A percentile compares a stretch with the other conserved stretches of the same genome.
Conservation (phyloP, 2,797 vertebrate species). For the Psittacula derbiana region DNA sequence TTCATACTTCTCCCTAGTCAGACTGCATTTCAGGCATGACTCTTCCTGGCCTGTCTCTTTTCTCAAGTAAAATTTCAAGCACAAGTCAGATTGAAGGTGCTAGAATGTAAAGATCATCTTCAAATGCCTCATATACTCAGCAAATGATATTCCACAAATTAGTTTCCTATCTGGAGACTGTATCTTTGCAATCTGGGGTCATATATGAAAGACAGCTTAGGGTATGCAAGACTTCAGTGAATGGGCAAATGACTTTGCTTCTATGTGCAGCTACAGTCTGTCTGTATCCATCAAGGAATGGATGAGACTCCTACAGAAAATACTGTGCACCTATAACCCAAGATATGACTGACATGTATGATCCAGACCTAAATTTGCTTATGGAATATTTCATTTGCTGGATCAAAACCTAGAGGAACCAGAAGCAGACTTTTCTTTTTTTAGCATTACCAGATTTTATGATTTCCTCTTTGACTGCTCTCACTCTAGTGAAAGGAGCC, state of each 20-base stretch:
- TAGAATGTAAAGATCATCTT: background rate
- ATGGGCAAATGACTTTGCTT: background rate
- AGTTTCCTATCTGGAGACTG: background rate
- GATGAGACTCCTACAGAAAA: background rate
- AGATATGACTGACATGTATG: background rate
- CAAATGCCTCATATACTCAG: background rate
- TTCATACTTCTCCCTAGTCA: background rate
- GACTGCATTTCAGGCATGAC: background rate
- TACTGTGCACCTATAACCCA: background rate
- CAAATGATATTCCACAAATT: background rate
- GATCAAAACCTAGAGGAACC: background rate
- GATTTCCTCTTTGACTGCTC: background rate
- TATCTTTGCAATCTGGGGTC: background rate
- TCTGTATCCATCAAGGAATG: background rate
- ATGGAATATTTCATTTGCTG: background rate
- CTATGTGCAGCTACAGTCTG: background rate
- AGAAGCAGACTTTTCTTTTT: background rate
- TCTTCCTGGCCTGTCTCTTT: background rate
- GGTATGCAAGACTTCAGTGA: background rate
- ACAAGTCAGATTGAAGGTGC: background rate
- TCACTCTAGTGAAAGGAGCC: background rate
- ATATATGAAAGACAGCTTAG: background rate
- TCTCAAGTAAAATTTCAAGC: background rate
- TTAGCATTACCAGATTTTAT: background rate
- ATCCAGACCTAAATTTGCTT: background rate